Conservation (phyloP, 1,140 invertebrate species). For the Doryteuthis pealeii region DNA sequence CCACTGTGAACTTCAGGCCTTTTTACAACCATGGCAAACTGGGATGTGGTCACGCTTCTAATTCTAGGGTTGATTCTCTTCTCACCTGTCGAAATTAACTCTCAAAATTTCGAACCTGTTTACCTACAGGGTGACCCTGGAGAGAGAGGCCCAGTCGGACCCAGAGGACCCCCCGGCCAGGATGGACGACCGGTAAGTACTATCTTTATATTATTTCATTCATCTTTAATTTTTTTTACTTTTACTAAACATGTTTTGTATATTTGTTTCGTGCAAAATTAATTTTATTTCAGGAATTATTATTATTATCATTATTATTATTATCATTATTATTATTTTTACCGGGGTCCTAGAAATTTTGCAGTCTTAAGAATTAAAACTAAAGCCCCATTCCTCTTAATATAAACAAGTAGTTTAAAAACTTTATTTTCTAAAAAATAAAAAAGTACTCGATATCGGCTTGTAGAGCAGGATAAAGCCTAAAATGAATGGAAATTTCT, state of each 20-base stretch:
- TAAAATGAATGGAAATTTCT: no score
- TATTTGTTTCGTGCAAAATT: neutral
- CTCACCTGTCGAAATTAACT: neutral
- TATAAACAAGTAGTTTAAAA: no score
- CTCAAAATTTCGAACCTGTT: constrained; percentile 25
- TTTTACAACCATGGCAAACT: neutral
- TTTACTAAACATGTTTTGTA: neutral
- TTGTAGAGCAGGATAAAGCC: no score
- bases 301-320: no score
- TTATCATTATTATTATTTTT: no score
- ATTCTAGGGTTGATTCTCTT: neutral
- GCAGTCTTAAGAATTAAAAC: no score
- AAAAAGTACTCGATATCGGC: no score
- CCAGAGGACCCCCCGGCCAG: constrained; percentile 36
- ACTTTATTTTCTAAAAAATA: no score
- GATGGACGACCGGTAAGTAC: constrained; percentile 45
- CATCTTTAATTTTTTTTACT: neutral
- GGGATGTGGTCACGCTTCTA: neutral
- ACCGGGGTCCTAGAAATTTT: no score
- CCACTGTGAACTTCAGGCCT: neutral
- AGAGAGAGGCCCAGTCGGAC: constrained; percentile 32
- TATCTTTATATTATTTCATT: constrained; percentile 5
- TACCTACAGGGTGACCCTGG: constrained; percentile 45
- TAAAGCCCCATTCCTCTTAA: no score
- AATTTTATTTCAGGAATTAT: no score